Conservation (phyloP, 1,140 invertebrate species). For the Zaprionus capensis region DNA sequence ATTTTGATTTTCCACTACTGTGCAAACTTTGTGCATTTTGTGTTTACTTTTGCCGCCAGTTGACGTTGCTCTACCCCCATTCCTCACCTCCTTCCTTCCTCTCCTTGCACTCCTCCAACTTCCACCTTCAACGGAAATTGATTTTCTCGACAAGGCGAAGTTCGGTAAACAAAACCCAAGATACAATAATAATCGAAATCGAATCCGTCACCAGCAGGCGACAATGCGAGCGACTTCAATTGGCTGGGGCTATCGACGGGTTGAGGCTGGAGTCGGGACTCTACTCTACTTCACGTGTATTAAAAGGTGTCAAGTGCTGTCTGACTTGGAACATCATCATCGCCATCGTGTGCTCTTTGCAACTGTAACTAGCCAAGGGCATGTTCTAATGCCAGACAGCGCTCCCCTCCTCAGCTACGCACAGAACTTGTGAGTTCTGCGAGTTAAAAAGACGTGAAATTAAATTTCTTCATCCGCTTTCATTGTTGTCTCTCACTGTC, state of each 20-base stretch:
- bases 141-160: constrained; percentile 55
- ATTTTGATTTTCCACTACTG: constrained; percentile 40
- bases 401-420: constrained; percentile 20
- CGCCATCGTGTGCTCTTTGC: constrained; percentile 8
- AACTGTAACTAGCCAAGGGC: constrained; percentile 35
- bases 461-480: constrained; percentile 80
- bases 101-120: not conserved
- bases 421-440: constrained; percentile 46
- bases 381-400: constrained; percentile 30
- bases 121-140: constrained; percentile 67
- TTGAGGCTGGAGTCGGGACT: not conserved
- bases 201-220: constrained; percentile 66
- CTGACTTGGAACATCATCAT: constrained; percentile 34
- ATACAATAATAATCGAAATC: constrained; percentile 75
- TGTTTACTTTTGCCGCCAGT: constrained; percentile 64
- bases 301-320: constrained; percentile 70
- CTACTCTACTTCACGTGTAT: not conserved
- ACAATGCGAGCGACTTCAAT: constrained; percentile 38
- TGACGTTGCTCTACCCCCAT: constrained; percentile 1
- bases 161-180: constrained; percentile 73
- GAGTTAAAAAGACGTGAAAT: constrained; percentile 78
- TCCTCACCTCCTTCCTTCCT: not conserved
- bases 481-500: constrained; percentile 49
- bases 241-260: constrained; percentile 3
- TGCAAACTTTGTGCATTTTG: constrained; percentile 69